A percentile compares a stretch with the other conserved stretches of the same genome.
Evolutionary conservation across 1,140 invertebrate species (phyloP).

Genomic region (Euschistus heros): DNA sequence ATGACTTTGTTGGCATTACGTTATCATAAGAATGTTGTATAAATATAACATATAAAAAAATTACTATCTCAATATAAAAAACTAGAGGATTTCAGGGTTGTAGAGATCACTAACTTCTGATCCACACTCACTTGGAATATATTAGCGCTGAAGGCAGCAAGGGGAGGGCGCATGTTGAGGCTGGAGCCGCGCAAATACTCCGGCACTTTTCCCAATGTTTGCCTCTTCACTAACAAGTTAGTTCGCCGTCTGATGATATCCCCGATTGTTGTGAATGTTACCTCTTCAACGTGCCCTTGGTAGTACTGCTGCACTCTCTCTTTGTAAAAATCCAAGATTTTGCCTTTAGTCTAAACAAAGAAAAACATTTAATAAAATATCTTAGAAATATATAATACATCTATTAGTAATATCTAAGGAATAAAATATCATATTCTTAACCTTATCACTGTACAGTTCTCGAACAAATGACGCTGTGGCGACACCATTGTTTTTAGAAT

Average conservation of each 20-base stretch:
- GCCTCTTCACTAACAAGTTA: slow-evolving; percentile 64
- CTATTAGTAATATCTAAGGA: neutral
- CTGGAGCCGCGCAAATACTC: slow-evolving; percentile 63
- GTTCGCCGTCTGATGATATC: slow-evolving; percentile 64
- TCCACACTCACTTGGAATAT: slow-evolving; percentile 52
- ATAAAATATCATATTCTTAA: slow-evolving; percentile 22
- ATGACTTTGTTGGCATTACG: too few relatives aligned
- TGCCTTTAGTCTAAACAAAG: slow-evolving; percentile 48
- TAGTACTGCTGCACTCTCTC: slow-evolving; percentile 75
- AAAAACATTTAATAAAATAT: neutral
- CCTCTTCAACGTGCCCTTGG: slow-evolving; percentile 70
- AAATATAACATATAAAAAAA: too few relatives aligned
- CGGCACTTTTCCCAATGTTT: slow-evolving; percentile 60
- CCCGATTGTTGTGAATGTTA: slow-evolving; percentile 65
- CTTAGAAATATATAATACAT: neutral
- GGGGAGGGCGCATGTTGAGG: slow-evolving; percentile 54
- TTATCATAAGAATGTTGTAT: too few relatives aligned
- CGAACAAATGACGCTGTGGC: slow-evolving; percentile 62
- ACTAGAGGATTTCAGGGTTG: too few relatives aligned
- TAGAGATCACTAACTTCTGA: too few relatives aligned
- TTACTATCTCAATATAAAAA: too few relatives aligned
- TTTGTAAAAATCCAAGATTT: slow-evolving; percentile 71
- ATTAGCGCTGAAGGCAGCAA: slow-evolving; percentile 66
- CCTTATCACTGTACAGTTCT: slow-evolving; percentile 63
- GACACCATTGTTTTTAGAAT: slow-evolving; percentile 49